Evolutionary conservation across 2,888 invertebrate species (phyloP), one percentile per base, ranked within the genome.

Genomic region (Synergus umbraculus): DNA sequence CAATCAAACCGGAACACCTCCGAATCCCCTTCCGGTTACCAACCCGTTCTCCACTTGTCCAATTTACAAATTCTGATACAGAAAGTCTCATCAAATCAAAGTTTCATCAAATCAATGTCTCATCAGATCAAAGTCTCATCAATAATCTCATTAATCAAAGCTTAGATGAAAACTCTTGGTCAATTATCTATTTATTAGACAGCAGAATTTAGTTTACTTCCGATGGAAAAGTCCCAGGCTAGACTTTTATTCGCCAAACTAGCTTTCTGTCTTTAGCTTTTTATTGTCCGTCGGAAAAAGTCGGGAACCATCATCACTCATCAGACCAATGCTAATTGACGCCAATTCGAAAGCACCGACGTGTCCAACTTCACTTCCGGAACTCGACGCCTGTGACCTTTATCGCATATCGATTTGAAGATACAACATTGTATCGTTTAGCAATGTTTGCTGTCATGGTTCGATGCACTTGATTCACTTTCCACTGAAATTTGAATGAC

Each of bases 1-100:
- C 81, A 83, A 83, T 83, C 83, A 82, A 85, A 84, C 83, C 79
- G 79, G 79, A 81, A 82, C 82, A 80, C 80, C 83, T 60, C 46
- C 65, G 41, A 73, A 73, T 76, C 65, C 29, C 67, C 76, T 76
- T 78, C 77, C 76, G 80, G 60, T 69, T 80, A 22, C 49, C 64
- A 54, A 79, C 76, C 76, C 54, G 60, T 46, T 58, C 54, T 58
- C 54, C 18, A 58, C 18, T 58, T 58, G 18, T 58, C 18, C 54
- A 4, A 58, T 58, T 58, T 18, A 8, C n/a, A 58, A 58, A 58
- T 37, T 5, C 4, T 37, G 37, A 37, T 29, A 29, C 22, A 29
- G 22, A 29, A 29, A 29, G 22, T 29, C 22, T 29, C 22, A 29
- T 29, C 22, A 29, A 29, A 29, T 29, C 22, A 29, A 29, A 29